A percentile compares a stretch with the other conserved stretches of the same genome.
phyloP scores from a whole-genome alignment of 2,888 invertebrate genomes.

The Agrochola circellaris region DNA sequence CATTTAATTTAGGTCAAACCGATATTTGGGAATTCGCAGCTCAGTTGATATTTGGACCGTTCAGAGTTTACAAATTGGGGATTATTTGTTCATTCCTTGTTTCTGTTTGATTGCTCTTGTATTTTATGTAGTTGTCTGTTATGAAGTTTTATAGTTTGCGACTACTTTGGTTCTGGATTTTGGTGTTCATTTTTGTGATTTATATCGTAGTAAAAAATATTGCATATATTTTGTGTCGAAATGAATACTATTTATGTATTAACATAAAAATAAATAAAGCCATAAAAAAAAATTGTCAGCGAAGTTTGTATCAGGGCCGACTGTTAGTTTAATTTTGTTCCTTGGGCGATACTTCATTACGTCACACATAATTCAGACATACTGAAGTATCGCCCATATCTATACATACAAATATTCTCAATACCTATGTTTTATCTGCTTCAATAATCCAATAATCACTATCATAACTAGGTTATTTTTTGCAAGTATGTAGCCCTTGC shows the following conservation, averaged over 20 bases:
- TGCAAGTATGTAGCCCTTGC: neutral
- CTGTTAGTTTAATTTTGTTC: neutral
- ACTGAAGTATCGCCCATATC: neutral
- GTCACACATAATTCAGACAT: no score
- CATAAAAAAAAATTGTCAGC: neutral
- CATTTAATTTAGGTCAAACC: slow-evolving; percentile 79
- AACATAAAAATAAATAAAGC: neutral
- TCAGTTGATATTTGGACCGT: slow-evolving; percentile 63
- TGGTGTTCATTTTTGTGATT: neutral
- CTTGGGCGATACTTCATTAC: no score
- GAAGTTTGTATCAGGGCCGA: neutral
- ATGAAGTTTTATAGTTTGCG: neutral
- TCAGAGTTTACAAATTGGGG: slow-evolving; percentile 61
- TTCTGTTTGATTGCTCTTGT: slow-evolving; percentile 27
- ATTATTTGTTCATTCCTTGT: slow-evolving; percentile 53
- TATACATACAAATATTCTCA: neutral
- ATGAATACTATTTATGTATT: neutral
- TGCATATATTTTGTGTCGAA: neutral
- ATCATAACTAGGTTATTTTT: neutral
- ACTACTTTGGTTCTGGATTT: no score
- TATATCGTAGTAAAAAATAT: neutral
- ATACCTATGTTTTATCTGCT: neutral
- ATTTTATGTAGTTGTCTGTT: slow-evolving; percentile 14
- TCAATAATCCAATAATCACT: neutral
- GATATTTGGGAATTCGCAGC: slow-evolving; percentile 72